phyloP scores from a whole-genome alignment of 2,113 vertebrate species.

The Procavia capensis region DNA sequence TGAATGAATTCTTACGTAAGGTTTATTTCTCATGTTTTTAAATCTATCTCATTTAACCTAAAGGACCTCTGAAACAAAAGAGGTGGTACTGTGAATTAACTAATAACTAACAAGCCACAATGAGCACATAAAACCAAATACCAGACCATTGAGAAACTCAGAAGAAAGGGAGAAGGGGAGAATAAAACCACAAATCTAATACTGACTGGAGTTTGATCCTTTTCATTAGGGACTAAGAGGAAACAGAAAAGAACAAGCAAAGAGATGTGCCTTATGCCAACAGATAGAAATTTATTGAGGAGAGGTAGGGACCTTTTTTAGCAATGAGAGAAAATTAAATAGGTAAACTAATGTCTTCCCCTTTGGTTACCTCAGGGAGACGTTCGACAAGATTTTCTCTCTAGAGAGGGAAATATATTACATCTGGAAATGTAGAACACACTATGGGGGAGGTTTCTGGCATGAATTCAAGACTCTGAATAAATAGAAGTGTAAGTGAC shows the following conservation, averaged over 20 bases:
- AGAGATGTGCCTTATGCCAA: constrained; percentile 64
- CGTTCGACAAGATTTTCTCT: constrained; percentile 39
- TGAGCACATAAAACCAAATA: constrained; percentile 44
- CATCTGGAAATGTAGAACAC: constrained; percentile 28
- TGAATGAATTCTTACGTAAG: constrained; percentile 21
- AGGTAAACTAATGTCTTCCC: constrained; percentile 67
- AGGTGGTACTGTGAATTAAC: neutral
- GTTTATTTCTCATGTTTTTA: constrained; percentile 66
- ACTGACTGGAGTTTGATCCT: constrained; percentile 68
- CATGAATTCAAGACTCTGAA: constrained; percentile 46
- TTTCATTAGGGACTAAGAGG: constrained; percentile 66
- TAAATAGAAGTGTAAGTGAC: constrained; percentile 1
- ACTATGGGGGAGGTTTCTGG: neutral
- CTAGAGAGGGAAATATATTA: constrained; percentile 44
- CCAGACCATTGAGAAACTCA: constrained; percentile 1
- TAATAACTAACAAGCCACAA: constrained; percentile 11
- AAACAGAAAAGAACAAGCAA: constrained; percentile 62
- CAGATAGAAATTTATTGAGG: constrained; percentile 69
- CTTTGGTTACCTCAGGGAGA: constrained; percentile 65
- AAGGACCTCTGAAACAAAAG: constrained; percentile 24
- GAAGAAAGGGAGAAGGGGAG: neutral
- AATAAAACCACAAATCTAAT: constrained; percentile 31
- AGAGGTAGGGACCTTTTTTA: constrained; percentile 54
- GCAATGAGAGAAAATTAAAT: constrained; percentile 65
- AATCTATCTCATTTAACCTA: constrained; percentile 52